Evolutionary conservation across 2,113 vertebrate species (phyloP).

Genomic region (Apteryx owenii): DNA sequence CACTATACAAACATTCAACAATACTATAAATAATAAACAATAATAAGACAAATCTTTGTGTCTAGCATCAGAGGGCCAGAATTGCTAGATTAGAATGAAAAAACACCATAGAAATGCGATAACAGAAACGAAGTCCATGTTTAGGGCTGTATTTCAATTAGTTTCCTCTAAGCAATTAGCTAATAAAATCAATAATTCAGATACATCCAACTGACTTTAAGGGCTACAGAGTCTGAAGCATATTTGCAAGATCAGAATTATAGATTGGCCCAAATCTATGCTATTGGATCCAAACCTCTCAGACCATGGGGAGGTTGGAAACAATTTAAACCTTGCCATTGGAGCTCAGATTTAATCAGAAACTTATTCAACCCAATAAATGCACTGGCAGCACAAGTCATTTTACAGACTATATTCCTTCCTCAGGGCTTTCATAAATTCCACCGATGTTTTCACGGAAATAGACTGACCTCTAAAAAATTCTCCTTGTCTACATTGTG

Average conservation of each 20-base stretch:
- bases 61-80: background rate
- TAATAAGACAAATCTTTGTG: background rate
- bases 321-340: background rate
- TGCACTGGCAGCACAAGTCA: background rate
- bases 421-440: background rate
- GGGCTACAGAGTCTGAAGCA: background rate
- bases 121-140: slow-evolving; percentile 8
- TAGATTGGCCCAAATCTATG: background rate
- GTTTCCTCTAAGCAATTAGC: slow-evolving; percentile 13
- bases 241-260: background rate
- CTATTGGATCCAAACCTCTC: background rate
- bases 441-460: background rate
- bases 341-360: slow-evolving; percentile 11
- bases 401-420: background rate
- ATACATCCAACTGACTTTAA: background rate
- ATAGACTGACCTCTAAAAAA: background rate
- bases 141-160: slow-evolving; percentile 7
- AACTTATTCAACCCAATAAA: background rate
- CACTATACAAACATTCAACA: background rate
- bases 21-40: background rate
- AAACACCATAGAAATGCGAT: background rate
- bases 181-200: slow-evolving; percentile 28
- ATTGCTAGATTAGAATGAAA: background rate
- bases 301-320: background rate
- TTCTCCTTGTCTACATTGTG: background rate